phyloP scores from a whole-genome alignment of 64 coral and sea anemone genomes.

The Acropora yongei region DNA sequence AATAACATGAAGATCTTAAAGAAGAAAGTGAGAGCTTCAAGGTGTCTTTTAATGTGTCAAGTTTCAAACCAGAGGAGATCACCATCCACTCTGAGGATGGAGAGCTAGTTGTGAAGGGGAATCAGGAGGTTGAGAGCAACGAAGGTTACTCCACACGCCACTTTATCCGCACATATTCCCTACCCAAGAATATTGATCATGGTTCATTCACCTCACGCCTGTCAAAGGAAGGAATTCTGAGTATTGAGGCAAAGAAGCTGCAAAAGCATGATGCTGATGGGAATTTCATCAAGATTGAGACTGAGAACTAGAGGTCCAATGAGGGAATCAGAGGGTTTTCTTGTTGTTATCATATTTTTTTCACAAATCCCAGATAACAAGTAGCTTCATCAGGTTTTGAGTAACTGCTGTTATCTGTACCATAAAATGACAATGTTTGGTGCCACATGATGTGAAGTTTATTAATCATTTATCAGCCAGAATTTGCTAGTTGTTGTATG shows the following conservation, averaged over 20 bases:
- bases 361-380: too few species aligned
- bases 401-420: too few species aligned
- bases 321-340: too few species aligned
- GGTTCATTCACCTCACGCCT: constrained; percentile 22
- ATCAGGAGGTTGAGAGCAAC: constrained; percentile 20
- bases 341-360: too few species aligned
- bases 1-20: background rate
- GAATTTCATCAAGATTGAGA: constrained; percentile 48
- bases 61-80: constrained; percentile 43
- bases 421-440: too few species aligned
- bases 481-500: too few species aligned
- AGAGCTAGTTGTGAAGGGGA: constrained; percentile 28
- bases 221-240: constrained; percentile 44
- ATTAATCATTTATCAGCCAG: too few species aligned
- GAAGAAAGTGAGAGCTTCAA: constrained; percentile 32
- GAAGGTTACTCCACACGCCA: constrained; percentile 24
- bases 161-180: constrained; percentile 16
- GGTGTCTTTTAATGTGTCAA: constrained; percentile 41
- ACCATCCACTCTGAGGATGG: constrained; percentile 49
- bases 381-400: too few species aligned
- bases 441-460: too few species aligned
- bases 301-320: constrained; percentile 2
- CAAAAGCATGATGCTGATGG: constrained; percentile 7
- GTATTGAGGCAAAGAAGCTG: constrained; percentile 37
- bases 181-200: constrained; percentile 36